A percentile compares a stretch with the other conserved stretches of the same genome.
phyloP scores from a whole-genome alignment of 2,888 invertebrate genomes.

The Philonicus albiceps region DNA sequence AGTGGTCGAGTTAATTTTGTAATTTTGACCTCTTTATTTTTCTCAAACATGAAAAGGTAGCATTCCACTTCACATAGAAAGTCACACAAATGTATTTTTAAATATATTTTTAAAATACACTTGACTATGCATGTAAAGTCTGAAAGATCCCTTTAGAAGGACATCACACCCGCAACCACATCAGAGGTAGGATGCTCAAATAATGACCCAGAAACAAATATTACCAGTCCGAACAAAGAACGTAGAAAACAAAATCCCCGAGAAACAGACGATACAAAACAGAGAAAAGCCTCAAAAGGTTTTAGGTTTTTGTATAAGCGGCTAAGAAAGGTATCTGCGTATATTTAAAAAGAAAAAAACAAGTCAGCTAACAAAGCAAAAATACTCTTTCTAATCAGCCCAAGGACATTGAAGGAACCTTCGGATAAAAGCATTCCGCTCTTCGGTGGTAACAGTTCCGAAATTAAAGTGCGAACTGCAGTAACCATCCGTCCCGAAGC shows the following conservation, averaged over 20 bases:
- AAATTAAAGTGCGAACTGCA: not conserved
- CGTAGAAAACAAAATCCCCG: not conserved
- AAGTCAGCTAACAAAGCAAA: not conserved
- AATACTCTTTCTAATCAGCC: not conserved
- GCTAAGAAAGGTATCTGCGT: not conserved
- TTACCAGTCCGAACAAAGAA: not conserved
- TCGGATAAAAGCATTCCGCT: not conserved
- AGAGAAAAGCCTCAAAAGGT: not conserved
- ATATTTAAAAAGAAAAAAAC: not conserved
- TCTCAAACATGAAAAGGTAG: not conserved
- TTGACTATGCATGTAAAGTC: not conserved
- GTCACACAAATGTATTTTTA: not conserved
- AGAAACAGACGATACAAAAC: not conserved
- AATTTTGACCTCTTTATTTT: not conserved
- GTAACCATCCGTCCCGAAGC: not conserved
- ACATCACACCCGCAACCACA: not conserved
- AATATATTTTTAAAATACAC: not conserved
- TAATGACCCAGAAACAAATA: not conserved
- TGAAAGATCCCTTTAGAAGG: not conserved
- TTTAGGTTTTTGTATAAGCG: not conserved
- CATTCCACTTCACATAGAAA: not conserved
- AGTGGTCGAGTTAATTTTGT: not conserved
- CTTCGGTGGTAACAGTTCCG: not conserved
- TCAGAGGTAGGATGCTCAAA: not conserved
- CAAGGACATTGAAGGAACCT: not conserved